Evolutionary conservation across 2,888 invertebrate species (phyloP).

Genomic region (Drosophila anomalata): DNA sequence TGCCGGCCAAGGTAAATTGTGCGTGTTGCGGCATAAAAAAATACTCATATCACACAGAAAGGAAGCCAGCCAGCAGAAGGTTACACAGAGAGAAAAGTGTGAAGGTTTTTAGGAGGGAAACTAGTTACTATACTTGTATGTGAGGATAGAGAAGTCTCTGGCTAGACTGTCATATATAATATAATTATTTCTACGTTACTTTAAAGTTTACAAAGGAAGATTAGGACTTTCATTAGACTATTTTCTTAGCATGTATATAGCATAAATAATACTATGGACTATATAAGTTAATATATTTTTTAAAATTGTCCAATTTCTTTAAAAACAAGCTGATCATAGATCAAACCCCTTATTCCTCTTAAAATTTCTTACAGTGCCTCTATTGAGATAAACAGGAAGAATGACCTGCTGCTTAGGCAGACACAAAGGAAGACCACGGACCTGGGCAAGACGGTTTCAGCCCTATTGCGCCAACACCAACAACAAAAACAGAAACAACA

Average conservation of each 20-base stretch:
- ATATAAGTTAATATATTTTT: too few relatives aligned
- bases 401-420: conserved; percentile 76
- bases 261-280: too few relatives aligned
- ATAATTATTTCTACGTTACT: too few relatives aligned
- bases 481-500: conserved; percentile 3
- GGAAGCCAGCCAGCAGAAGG: conserved; percentile 16
- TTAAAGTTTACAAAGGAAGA: too few relatives aligned
- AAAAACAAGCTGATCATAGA: too few relatives aligned
- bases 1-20: conserved; percentile 72
- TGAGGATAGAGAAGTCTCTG: too few relatives aligned
- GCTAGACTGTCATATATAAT: too few relatives aligned
- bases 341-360: background rate
- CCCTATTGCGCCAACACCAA: conserved; percentile 65
- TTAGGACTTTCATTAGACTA: too few relatives aligned
- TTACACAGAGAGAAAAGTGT: conserved; percentile 15
- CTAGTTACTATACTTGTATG: too few relatives aligned
- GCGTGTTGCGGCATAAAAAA: conserved; percentile 78
- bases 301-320: too few relatives aligned
- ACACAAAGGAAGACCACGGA: conserved; percentile 53
- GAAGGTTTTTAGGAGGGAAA: too few relatives aligned
- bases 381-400: conserved; percentile 75
- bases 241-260: too few relatives aligned
- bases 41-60: conserved; percentile 40
- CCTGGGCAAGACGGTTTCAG: conserved; percentile 41
- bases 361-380: conserved; percentile 10